Evolutionary conservation across 1,140 invertebrate species (phyloP).

Genomic region (Thrips palmi): DNA sequence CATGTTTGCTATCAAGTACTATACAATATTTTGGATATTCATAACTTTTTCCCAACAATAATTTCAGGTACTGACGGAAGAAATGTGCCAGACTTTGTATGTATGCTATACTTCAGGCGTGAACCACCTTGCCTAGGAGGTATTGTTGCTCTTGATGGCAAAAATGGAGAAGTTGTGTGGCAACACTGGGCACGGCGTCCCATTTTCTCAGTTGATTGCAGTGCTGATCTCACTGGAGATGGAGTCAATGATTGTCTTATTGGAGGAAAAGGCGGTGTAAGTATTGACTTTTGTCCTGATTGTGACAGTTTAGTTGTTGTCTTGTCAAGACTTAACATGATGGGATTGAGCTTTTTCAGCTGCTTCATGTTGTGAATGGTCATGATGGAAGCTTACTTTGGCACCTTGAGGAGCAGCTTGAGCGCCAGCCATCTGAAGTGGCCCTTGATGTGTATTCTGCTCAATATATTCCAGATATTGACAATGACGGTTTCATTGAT

Average conservation of each 20-base stretch:
- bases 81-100: constrained; percentile 27
- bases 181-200: constrained; percentile 33
- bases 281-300: constrained; percentile 13
- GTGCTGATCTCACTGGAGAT: constrained; percentile 50
- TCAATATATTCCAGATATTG: constrained; percentile 48
- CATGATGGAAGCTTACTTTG: constrained; percentile 46
- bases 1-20: neutral
- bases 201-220: constrained; percentile 55
- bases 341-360: constrained; percentile 23
- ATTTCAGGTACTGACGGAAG: constrained; percentile 13
- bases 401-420: constrained; percentile 30
- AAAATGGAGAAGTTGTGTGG: constrained; percentile 54
- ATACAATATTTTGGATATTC: neutral
- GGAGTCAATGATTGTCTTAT: constrained; percentile 50
- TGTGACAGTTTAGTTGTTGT: constrained; percentile 20
- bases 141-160: constrained; percentile 54
- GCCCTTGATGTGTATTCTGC: constrained; percentile 40
- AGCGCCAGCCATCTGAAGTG: constrained; percentile 20
- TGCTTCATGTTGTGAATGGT: constrained; percentile 46
- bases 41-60: constrained; percentile 1
- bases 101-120: constrained; percentile 43
- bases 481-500: constrained; percentile 51
- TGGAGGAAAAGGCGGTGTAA: constrained; percentile 50
- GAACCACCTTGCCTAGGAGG: constrained; percentile 53
- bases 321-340: constrained; percentile 14